Base-by-base conservation (phyloP, 2,797 vertebrate species). In the Acanthopagrus latus region DNA sequence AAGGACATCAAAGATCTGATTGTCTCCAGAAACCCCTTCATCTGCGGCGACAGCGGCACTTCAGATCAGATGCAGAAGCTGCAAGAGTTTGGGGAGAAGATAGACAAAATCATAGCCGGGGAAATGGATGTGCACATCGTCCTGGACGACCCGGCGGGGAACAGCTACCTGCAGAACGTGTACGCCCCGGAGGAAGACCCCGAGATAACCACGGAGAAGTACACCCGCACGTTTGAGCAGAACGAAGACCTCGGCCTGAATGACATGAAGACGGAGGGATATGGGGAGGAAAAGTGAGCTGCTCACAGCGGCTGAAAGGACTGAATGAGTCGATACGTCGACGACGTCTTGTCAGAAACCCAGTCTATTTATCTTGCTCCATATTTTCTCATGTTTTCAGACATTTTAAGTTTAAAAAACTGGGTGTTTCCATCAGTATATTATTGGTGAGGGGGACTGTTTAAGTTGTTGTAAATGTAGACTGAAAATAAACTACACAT, bases 141-240 rank as follows among this genome's bases (percentile, higher is more conserved):
- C 76, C 93, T 99, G 88, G 96, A 99, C 25, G 98, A 99, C 82
- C 95, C 97, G 3, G 94, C 97, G 0, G 98, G 98, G 57, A 99
- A 99, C 95, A 99, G 98, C 93, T 99, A 99, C 27, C 75, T 99
- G n/a, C 98, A 99, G 96, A 99, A 99, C 0, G 89, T 97, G 0
- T 99, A 97, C 0, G 98, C 98, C 0, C 98, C 98, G 0, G 98
- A 99, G 0, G 92, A 96, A 0, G 98, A 99, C 69, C 98, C 98
- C 0, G 96, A 98, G 93, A 92, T 99, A 95, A 93, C 47, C 0
- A 81, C 92, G 12, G 97, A 97, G 86, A 96, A 71, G 74, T 99
- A 99, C 9, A 80, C 94, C 6, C 95, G 98, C 54, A 91, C 92
- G 0, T 97, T 96, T 17, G 95, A 98, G 81, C 98, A 99, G 90